Evolutionary conservation across 2,797 vertebrate species (phyloP), one percentile per base, ranked within the genome.

Genomic region (Tenualosa thibaudeaui): DNA sequence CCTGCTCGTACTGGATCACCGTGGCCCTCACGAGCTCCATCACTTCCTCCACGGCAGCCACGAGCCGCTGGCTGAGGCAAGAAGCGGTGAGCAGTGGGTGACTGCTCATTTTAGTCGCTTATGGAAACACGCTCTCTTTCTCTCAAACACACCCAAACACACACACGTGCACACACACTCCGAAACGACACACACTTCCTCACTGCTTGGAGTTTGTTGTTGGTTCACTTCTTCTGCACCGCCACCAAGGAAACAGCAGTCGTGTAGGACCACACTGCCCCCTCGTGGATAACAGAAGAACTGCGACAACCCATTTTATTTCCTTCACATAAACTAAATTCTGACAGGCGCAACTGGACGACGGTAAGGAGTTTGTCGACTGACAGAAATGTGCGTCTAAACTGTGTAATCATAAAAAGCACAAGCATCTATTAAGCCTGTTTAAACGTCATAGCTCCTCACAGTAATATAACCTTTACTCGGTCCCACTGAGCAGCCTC

Each of bases 1-100:
- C 91, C 82, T 89, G 88, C 58, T 91, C 89, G 82, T 91, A 91
- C 86, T 91, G 90, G 84, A 89, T 86, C 88, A 91, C 89, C n/a
- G 90, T 91, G 40, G 89, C 89, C 26, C 90, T 89, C 68, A 91
- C 89, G 85, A 91, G 88, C 84, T 91, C 91, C 89, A 91, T 88
- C 22, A 91, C 89, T 84, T 91, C 90, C 78, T 90, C 90, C 84
- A 91, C 90, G 68, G 90, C 89, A 17, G 86, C 89, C 91, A 90
- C 89, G 78, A 91, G 85, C 12, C 90, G 89, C 85, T 91, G 90
- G 81, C 86, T 91, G 2, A 91, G 82, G 60, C 88, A 75, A 2
- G 68, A 17, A 17, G 15, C 90, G 40, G 89, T 89, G 49, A 89
- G 89, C 82, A 91, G 78, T n/a, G 89, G 88, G 84, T 90, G 89